A percentile compares a stretch with the other conserved stretches of the same genome.
These are phyloP conservation scores for Eugnorisma glareosa DNA, from an alignment of 2,888 invertebrate genomes.

Conservation along the genomic window DNA sequence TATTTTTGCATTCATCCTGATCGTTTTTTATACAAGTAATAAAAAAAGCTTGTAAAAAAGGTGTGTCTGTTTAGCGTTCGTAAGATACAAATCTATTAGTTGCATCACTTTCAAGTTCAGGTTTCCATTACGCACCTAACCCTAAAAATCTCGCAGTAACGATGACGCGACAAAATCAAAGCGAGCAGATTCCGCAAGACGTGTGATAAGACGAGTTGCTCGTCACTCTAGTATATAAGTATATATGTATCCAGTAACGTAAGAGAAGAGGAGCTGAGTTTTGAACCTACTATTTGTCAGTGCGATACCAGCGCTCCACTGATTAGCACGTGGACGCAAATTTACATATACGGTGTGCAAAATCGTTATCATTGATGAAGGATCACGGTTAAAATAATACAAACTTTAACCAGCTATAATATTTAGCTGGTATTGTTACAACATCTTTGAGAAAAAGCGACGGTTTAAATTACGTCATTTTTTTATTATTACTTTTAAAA, in stretches of 20 bases:
- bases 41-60: not conserved
- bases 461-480: not conserved
- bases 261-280: slow-evolving; percentile 3
- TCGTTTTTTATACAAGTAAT: not conserved
- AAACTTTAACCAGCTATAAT: not conserved
- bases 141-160: slow-evolving; percentile 27
- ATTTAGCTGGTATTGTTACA: not conserved
- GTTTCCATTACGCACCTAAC: slow-evolving; percentile 18
- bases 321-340: slow-evolving; percentile 18
- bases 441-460: not conserved
- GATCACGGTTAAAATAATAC: slow-evolving; percentile 9
- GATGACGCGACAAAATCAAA: slow-evolving; percentile 34
- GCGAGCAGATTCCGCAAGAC: slow-evolving; percentile 1
- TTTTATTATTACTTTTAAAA: not conserved
- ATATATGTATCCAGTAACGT: not conserved
- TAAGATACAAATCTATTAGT: not conserved
- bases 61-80: not conserved
- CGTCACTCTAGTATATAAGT: slow-evolving; percentile 5
- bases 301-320: slow-evolving; percentile 23
- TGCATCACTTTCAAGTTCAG: not conserved
- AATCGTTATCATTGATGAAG: not conserved
- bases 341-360: not conserved
- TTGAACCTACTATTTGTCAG: slow-evolving; percentile 27
- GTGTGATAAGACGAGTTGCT: slow-evolving; percentile 18
- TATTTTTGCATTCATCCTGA: not conserved